A percentile compares a stretch with the other conserved stretches of the same genome.
phyloP scores from a whole-genome alignment of 2,797 vertebrate species.

The Manis pentadactyla region DNA sequence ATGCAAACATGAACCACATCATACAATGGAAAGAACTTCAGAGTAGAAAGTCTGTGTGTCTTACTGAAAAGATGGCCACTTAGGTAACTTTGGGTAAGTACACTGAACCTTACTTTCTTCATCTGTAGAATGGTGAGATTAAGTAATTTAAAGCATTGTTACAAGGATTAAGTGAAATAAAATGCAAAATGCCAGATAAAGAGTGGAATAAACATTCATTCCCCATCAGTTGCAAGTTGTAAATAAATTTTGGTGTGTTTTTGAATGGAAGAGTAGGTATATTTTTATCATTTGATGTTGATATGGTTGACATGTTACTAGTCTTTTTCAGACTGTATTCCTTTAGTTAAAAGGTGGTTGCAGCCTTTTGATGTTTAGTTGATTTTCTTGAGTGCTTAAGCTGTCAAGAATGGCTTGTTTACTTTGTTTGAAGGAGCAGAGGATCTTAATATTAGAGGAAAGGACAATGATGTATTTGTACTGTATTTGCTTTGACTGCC shows the following conservation, averaged over 20 bases:
- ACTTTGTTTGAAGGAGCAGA: background rate
- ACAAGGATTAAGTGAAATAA: background rate
- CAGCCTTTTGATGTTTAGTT: constrained; percentile 4
- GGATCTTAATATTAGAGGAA: background rate
- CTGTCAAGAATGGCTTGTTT: background rate
- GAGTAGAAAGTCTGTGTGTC: background rate
- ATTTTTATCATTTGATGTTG: constrained; percentile 45
- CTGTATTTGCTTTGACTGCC: background rate
- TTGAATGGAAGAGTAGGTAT: background rate
- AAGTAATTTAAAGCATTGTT: constrained; percentile 21
- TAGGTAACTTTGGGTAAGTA: background rate
- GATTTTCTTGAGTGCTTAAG: constrained; percentile 10
- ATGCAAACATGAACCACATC: background rate
- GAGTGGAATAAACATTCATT: constrained; percentile 20
- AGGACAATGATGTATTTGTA: background rate
- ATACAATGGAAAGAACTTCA: background rate
- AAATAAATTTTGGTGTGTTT: background rate
- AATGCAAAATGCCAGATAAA: background rate
- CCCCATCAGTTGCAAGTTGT: background rate
- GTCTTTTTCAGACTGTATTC: background rate
- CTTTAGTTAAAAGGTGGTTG: background rate
- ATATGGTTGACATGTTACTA: background rate
- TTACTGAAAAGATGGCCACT: background rate
- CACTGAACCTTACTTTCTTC: background rate
- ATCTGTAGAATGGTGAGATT: constrained; percentile 11